Conservation (phyloP, 2,113 vertebrate species). For the Platichthys flesus region DNA sequence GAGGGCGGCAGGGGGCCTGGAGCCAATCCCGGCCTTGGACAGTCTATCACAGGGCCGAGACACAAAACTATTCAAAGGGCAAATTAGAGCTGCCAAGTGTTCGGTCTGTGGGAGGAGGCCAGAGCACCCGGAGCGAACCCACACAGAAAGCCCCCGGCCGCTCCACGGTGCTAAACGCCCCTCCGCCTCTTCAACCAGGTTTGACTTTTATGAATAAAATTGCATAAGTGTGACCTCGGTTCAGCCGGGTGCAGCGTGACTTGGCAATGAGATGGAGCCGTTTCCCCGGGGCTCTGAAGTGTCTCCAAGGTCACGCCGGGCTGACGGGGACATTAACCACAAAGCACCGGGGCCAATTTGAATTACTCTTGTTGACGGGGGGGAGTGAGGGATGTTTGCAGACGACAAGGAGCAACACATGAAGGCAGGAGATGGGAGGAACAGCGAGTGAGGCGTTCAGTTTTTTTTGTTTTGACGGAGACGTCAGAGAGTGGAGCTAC, state of each 20-base stretch:
- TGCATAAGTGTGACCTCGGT: constrained; percentile 21
- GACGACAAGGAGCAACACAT: neutral
- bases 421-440: neutral
- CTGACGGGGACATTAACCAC: constrained; percentile 53
- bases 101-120: too few relatives aligned
- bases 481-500: neutral
- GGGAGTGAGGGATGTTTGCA: constrained; percentile 25
- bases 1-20: too few relatives aligned
- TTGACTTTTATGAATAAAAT: constrained; percentile 15
- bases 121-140: neutral
- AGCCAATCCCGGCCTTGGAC: too few relatives aligned
- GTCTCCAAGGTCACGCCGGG: constrained; percentile 31
- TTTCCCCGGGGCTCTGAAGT: neutral
- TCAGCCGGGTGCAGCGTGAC: constrained; percentile 14
- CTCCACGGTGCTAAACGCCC: too few relatives aligned
- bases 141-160: too few relatives aligned
- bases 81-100: too few relatives aligned
- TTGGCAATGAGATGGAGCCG: constrained; percentile 24
- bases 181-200: neutral
- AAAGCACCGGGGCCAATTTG: constrained; percentile 55
- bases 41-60: too few relatives aligned
- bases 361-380: constrained; percentile 63
- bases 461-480: neutral
- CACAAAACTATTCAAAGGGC: too few relatives aligned
- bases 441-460: neutral